Evolutionary conservation across 2,113 vertebrate genomes (phyloP).

Genomic region (Onychostruthus taczanowskii): DNA sequence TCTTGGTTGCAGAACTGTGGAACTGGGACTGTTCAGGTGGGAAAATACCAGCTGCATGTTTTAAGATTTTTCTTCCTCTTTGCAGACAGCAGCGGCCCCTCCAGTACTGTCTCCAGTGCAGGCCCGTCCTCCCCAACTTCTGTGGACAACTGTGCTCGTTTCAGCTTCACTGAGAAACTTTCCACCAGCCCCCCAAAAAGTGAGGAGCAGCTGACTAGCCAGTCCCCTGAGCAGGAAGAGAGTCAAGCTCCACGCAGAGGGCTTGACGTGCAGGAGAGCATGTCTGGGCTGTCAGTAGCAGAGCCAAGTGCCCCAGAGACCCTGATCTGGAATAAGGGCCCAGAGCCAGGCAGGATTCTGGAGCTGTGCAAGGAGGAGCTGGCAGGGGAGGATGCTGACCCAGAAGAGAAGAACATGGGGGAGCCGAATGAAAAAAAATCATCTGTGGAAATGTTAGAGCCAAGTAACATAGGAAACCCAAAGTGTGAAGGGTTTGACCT

Average conservation of each 20-base stretch:
- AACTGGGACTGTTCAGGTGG: background rate
- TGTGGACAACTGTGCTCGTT: conserved; percentile 82
- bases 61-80: conserved; percentile 26
- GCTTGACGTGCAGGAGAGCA: background rate
- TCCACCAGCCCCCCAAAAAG: conserved; percentile 77
- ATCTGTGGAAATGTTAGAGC: background rate
- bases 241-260: background rate
- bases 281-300: background rate
- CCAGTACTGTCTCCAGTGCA: conserved; percentile 93
- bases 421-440: background rate
- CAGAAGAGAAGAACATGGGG: background rate
- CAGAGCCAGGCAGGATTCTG: background rate
- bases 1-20: background rate
- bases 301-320: background rate
- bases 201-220: conserved; percentile 70
- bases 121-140: conserved; percentile 91
- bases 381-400: background rate
- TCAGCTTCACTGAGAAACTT: conserved; percentile 87
- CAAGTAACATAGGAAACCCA: background rate
- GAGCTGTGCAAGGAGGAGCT: background rate
- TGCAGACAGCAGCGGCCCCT: conserved; percentile 96
- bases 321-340: background rate
- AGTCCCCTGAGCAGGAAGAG: background rate
- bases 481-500: background rate
- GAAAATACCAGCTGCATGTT: background rate